A percentile compares a stretch with the other conserved stretches of the same genome.
Conservation (phyloP, 1,140 invertebrate species). For the Medauroidea extradentata region DNA sequence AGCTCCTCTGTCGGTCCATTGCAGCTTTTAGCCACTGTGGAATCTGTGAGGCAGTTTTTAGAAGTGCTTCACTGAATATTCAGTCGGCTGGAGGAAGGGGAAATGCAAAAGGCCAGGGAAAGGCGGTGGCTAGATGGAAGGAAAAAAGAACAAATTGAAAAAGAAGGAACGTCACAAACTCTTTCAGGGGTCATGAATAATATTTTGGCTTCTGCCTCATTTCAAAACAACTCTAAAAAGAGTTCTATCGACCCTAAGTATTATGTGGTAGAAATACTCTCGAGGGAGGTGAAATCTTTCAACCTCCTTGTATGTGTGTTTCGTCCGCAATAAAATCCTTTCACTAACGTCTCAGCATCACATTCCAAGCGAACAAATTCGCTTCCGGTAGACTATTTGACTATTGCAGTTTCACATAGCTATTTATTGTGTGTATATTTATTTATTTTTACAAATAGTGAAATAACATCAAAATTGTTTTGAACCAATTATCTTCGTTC, state of each 20-base stretch:
- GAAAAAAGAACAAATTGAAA: too few species aligned
- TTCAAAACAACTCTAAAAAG: conserved; percentile 7
- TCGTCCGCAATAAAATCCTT: not conserved
- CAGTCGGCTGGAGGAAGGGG: not conserved
- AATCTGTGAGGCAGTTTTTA: conserved; percentile 6
- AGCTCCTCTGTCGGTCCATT: conserved; percentile 1
- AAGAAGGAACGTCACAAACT: not conserved
- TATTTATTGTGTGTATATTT: too few species aligned
- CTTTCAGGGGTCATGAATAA: conserved; percentile 18
- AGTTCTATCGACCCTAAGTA: not conserved
- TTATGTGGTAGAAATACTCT: not conserved
- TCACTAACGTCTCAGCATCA: not conserved
- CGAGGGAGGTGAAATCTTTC: not conserved
- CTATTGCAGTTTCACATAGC: too few species aligned
- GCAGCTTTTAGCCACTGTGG: conserved; percentile 9
- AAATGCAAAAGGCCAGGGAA: not conserved
- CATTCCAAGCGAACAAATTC: not conserved
- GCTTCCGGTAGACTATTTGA: too few species aligned
- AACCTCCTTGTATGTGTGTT: not conserved
- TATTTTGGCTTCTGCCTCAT: conserved; percentile 14
- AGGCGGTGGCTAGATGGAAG: too few species aligned
- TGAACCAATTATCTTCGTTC: too few species aligned
- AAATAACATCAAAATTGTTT: too few species aligned
- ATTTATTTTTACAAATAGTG: too few species aligned
- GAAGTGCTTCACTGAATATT: conserved; percentile 7